Conservation (phyloP, 2,888 invertebrate genomes). For the Caenorhabditis sp. region DNA sequence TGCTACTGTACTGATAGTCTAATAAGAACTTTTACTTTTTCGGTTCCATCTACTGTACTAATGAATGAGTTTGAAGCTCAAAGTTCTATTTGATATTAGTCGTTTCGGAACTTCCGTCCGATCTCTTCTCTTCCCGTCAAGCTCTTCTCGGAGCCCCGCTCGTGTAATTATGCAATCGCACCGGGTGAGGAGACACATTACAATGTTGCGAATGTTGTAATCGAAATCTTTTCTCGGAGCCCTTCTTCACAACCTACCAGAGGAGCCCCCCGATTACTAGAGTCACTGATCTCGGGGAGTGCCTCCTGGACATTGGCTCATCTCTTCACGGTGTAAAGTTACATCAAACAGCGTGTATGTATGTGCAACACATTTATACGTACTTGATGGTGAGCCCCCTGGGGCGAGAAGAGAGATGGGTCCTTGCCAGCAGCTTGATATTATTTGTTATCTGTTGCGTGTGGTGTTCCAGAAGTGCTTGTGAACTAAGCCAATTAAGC, state of each 20-base stretch:
- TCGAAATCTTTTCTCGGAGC: slow-evolving; percentile 22
- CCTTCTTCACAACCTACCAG: slow-evolving; percentile 58
- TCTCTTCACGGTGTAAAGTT: slow-evolving; percentile 61
- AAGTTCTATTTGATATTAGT: slow-evolving; percentile 33
- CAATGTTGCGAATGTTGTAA: slow-evolving; percentile 65
- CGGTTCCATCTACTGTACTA: slow-evolving; percentile 26
- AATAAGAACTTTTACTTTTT: no score
- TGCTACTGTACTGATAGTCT: no score
- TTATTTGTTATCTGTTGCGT: slow-evolving; percentile 18
- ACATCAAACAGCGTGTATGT: slow-evolving; percentile 64
- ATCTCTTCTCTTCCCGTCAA: slow-evolving; percentile 24
- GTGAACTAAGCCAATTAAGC: slow-evolving; percentile 29
- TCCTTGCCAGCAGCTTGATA: slow-evolving; percentile 28
- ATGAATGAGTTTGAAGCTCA: slow-evolving; percentile 23
- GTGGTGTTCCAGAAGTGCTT: slow-evolving; percentile 43
- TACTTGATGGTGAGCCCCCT: slow-evolving; percentile 60
- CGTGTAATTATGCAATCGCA: slow-evolving; percentile 60
- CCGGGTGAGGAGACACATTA: slow-evolving; percentile 40
- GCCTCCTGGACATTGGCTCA: slow-evolving; percentile 65
- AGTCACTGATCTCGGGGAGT: slow-evolving; percentile 57
- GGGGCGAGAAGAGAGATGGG: slow-evolving; percentile 19
- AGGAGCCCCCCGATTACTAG: slow-evolving; percentile 45
- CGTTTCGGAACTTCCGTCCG: slow-evolving; percentile 13
- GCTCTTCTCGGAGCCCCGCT: slow-evolving; percentile 3
- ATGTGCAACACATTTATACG: slow-evolving; percentile 65